These are phyloP conservation scores for Ennomos erosarius DNA, from an alignment of 2,888 invertebrate genomes.

Conservation along the genomic window DNA sequence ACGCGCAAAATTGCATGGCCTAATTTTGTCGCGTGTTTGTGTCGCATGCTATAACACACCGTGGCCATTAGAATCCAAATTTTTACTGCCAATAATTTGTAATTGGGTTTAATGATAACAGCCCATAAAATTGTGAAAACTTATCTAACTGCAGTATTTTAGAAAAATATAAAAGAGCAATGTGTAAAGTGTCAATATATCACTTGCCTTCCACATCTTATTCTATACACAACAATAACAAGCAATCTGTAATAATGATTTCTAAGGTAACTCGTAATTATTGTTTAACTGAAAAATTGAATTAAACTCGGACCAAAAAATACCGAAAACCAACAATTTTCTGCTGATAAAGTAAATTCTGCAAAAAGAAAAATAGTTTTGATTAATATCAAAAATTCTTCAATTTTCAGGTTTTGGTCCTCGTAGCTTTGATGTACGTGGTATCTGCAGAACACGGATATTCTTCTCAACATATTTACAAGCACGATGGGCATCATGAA, in stretches of 20 bases:
- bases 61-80: neutral
- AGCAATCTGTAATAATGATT: constrained; percentile 10
- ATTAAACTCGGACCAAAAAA: too few relatives aligned
- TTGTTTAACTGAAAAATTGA: neutral
- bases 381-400: too few relatives aligned
- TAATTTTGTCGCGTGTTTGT: too few relatives aligned
- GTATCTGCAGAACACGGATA: constrained; percentile 10
- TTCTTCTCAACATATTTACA: constrained; percentile 26
- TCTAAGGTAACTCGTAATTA: constrained; percentile 11
- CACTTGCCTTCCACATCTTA: constrained; percentile 9
- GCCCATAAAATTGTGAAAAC: constrained; percentile 17
- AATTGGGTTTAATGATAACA: constrained; percentile 3
- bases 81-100: neutral
- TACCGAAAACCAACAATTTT: too few relatives aligned
- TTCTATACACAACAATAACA: neutral
- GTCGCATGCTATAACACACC: too few relatives aligned
- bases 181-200: constrained; percentile 8
- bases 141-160: constrained; percentile 2
- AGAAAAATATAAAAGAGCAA: constrained; percentile 11
- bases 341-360: too few relatives aligned
- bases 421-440: constrained; percentile 2
- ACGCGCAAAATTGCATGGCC: too few relatives aligned
- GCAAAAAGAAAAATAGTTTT: too few relatives aligned
- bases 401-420: constrained; percentile 1
- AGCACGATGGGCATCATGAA: constrained; percentile 26